Conservation (phyloP, 2,113 vertebrate genomes). For the Chionodraco myersi region DNA sequence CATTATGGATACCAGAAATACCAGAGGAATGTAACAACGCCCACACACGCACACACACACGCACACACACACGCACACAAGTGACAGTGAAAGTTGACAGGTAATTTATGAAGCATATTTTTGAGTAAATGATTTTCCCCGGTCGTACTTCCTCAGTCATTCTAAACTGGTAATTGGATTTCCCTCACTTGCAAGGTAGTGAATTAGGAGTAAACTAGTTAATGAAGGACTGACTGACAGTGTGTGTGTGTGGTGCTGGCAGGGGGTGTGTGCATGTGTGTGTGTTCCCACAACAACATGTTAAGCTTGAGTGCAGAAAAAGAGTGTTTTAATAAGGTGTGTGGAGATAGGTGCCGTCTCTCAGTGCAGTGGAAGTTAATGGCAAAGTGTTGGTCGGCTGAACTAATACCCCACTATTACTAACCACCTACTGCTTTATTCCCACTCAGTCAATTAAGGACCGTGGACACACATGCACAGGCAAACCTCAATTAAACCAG, state of each 20-base stretch:
- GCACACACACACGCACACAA: too few species aligned
- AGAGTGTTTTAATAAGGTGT: conserved; percentile 9
- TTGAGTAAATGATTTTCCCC: conserved; percentile 76
- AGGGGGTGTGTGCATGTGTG: background rate
- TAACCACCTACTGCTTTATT: conserved; percentile 63
- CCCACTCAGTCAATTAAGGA: conserved; percentile 65
- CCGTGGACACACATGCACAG: conserved; percentile 1
- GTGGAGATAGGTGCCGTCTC: conserved; percentile 27
- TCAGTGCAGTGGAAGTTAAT: conserved; percentile 64
- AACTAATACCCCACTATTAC: conserved; percentile 68
- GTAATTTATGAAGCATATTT: conserved; percentile 85
- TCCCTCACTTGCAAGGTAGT: conserved; percentile 65
- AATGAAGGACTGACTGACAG: conserved; percentile 42
- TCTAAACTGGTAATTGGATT: conserved; percentile 77
- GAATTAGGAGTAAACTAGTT: conserved; percentile 73
- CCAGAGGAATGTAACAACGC: conserved; percentile 42
- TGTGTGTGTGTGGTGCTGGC: background rate
- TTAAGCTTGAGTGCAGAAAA: conserved; percentile 9
- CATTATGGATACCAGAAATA: conserved; percentile 69
- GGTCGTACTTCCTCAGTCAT: conserved; percentile 61
- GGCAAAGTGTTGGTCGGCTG: conserved; percentile 66
- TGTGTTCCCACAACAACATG: background rate
- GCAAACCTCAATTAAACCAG: conserved; percentile 1
- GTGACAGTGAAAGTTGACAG: conserved; percentile 65
- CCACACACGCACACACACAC: too few species aligned